Base-by-base conservation (phyloP, 2,888 invertebrate species). In the Eupithecia pulchellata region DNA sequence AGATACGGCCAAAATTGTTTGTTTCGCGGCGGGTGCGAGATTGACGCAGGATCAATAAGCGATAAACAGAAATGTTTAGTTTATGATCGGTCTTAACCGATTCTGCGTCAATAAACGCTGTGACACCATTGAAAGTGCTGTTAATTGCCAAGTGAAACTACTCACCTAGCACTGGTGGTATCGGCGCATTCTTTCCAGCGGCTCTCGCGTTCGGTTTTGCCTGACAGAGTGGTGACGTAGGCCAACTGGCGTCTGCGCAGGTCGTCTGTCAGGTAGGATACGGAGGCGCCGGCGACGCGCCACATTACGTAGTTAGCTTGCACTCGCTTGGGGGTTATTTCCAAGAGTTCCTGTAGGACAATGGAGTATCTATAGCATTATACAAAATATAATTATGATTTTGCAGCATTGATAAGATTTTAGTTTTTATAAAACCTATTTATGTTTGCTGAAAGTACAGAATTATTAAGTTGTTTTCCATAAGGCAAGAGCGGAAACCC, bases 101-200 rank as follows among this genome's bases (percentile, higher is more conserved):
- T 25, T 25, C 52, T 25, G 52, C 52, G 25, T 52, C 13, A 13
- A 25, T 13, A 52, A 52, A 20, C 20, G 47, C 42, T 20, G 20
- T 52, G 25, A 52, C 11, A 52, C 25, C 25, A n/a, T 52, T 25
- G 52, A 52, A 52, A 25, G 11, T 52, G 13, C 13, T 4, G 52
- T 52, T n/a, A 20, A 20, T 4, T 52, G 20, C 25, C 52, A 25
- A 20, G 52, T 52, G 13, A 25, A 11, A 52, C 3, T 20, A 25
- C 8, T 52, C 70, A 97, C 97, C 97, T 97, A 83, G 96, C 96
- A 75, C 97, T 96, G 32, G 97, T 96, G 14, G 97, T 96, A 78
- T 97, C 97, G 29, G 97, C 96, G 85, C 98, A 98, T 86, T 98
- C 98, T 93, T 98, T 98, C 98, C 98, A 98, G 20, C 98, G 95